Conservation (phyloP, 2,797 vertebrate species). For the Acipenser transmontanus region DNA sequence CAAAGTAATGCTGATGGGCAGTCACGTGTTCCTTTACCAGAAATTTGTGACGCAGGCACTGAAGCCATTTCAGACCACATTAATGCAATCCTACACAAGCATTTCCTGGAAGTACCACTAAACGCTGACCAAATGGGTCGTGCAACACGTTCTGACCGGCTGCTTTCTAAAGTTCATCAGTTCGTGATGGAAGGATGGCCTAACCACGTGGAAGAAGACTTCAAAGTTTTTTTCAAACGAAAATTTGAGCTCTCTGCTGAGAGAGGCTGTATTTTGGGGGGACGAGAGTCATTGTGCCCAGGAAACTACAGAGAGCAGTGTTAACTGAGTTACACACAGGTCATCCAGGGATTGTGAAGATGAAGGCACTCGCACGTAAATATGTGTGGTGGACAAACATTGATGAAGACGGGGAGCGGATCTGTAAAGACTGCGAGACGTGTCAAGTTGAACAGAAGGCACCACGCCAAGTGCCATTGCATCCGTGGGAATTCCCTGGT, state of each 20-base stretch:
- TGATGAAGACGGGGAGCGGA: neutral
- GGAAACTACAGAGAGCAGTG: neutral
- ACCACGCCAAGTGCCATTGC: neutral
- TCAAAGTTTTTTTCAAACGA: neutral
- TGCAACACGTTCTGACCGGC: neutral
- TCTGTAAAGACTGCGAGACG: neutral
- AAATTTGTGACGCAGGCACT: neutral
- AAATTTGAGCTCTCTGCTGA: neutral
- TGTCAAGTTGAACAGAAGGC: conserved; percentile 1
- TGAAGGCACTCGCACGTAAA: neutral
- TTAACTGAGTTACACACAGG: neutral
- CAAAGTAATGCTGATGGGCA: neutral
- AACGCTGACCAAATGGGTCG: neutral
- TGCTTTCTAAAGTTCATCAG: neutral
- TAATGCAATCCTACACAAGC: neutral
- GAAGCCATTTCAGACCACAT: neutral
- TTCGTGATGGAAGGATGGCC: neutral
- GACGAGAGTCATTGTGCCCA: neutral
- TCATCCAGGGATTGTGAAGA: neutral
- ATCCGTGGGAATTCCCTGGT: conserved; percentile 9
- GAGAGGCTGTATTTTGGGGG: neutral
- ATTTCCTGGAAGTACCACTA: neutral
- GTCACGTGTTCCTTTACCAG: neutral
- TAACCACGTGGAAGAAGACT: neutral
- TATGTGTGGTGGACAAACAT: neutral